These are phyloP conservation scores for Alligator sinensis DNA, from an alignment of 2,113 vertebrate species.

Conservation along the genomic window DNA sequence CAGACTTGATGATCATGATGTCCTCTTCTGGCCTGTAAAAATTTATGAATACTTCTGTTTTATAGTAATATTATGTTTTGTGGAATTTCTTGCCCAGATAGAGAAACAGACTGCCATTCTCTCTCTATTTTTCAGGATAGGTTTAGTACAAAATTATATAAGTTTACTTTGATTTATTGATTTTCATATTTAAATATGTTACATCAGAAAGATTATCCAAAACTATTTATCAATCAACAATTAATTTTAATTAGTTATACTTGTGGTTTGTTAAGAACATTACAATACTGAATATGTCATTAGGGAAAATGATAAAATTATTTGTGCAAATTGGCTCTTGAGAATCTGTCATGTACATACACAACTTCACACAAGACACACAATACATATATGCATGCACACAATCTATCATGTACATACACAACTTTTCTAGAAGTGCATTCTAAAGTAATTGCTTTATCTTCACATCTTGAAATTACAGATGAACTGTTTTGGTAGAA, in stretches of 20 bases:
- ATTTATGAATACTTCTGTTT: neutral
- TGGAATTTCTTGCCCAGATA: neutral
- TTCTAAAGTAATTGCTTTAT: rapidly evolving
- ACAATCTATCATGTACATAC: neutral
- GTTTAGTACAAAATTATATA: neutral
- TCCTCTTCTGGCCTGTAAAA: neutral
- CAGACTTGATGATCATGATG: neutral
- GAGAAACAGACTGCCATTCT: neutral
- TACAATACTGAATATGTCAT: neutral
- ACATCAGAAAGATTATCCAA: neutral
- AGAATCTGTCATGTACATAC: neutral
- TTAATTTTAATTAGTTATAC: neutral
- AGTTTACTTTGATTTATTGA: neutral
- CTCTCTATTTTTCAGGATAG: too few relatives aligned
- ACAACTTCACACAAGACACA: too few relatives aligned
- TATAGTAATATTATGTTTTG: neutral
- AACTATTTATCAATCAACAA: neutral
- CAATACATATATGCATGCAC: neutral
- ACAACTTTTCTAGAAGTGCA: neutral
- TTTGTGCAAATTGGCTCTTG: neutral
- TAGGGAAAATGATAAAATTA: neutral
- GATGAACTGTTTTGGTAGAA: slow-evolving; percentile 2
- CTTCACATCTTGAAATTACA: neutral
- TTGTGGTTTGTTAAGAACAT: neutral
- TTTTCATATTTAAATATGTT: neutral